Percentiles rank a stretch among this genome's conserved stretches.
Evolutionary conservation across 2,113 vertebrate species (phyloP).

Genomic region (Phalacrocorax brasilianus): DNA sequence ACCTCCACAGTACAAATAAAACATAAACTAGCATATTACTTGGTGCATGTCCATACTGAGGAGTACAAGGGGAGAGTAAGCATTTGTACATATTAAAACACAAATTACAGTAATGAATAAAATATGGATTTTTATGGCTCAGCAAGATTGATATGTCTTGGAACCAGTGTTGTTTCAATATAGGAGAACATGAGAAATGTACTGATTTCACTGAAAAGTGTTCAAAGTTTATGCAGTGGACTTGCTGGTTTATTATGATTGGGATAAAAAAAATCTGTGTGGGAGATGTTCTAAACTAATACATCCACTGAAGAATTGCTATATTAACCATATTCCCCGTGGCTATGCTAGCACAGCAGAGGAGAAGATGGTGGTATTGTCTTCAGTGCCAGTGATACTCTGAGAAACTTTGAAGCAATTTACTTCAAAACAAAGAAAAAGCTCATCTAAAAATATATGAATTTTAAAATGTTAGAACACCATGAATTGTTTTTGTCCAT

Average conservation of each 20-base stretch:
- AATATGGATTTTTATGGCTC: not conserved
- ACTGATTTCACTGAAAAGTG: not conserved
- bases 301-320: not conserved
- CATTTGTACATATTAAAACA: not conserved
- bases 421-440: not conserved
- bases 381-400: not conserved
- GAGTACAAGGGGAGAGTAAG: not conserved
- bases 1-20: not conserved
- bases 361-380: not conserved
- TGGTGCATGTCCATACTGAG: not conserved
- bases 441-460: not conserved
- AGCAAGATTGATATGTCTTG: not conserved
- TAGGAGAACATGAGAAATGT: not conserved
- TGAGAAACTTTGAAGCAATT: not conserved
- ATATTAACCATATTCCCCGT: not conserved
- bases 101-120: not conserved
- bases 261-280: not conserved
- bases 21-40: not conserved
- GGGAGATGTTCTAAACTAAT: not conserved
- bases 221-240: not conserved
- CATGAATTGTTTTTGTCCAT: fast-evolving
- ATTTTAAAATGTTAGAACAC: not conserved
- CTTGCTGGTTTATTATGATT: not conserved
- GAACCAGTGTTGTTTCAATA: not conserved
- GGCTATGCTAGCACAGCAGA: not conserved